phyloP scores from a whole-genome alignment of 2,888 invertebrate species.

The Drosophila imparisetae region DNA sequence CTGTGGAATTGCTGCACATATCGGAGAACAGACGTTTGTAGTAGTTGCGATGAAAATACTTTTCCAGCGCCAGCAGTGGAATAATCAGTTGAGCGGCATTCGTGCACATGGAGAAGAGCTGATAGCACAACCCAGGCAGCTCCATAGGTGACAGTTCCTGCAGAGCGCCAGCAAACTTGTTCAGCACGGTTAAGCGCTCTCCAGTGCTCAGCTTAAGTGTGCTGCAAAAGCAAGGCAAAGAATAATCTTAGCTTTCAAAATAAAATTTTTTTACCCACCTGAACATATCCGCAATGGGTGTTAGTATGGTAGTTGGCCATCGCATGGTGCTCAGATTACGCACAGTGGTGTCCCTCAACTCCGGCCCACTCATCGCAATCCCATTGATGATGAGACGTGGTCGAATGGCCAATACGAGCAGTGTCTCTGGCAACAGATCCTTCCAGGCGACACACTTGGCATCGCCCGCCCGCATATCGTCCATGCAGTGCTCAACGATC shows the following conservation, averaged over 20 bases:
- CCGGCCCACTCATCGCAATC: slow-evolving; percentile 86
- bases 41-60: slow-evolving; percentile 85
- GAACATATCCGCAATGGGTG: slow-evolving; percentile 88
- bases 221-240: slow-evolving; percentile 78
- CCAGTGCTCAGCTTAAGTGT: slow-evolving; percentile 86
- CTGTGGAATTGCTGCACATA: slow-evolving; percentile 83
- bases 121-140: slow-evolving; percentile 87
- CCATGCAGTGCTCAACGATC: slow-evolving; percentile 86
- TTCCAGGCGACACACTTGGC: slow-evolving; percentile 87
- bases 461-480: slow-evolving; percentile 86
- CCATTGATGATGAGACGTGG: slow-evolving; percentile 86
- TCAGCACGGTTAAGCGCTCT: slow-evolving; percentile 86
- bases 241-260: not conserved
- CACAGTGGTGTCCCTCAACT: slow-evolving; percentile 86
- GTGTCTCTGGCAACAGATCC: slow-evolving; percentile 87
- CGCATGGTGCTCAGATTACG: slow-evolving; percentile 86
- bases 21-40: slow-evolving; percentile 83
- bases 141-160: slow-evolving; percentile 86
- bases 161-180: slow-evolving; percentile 86
- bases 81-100: slow-evolving; percentile 83
- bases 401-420: slow-evolving; percentile 85
- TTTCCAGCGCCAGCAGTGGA: slow-evolving; percentile 85
- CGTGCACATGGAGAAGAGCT: slow-evolving; percentile 86
- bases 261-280: slow-evolving; percentile 83
- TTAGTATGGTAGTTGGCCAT: slow-evolving; percentile 86